These are phyloP conservation scores for Pyrgus malvae DNA, from an alignment of 2,888 invertebrate species.

Conservation along the genomic window DNA sequence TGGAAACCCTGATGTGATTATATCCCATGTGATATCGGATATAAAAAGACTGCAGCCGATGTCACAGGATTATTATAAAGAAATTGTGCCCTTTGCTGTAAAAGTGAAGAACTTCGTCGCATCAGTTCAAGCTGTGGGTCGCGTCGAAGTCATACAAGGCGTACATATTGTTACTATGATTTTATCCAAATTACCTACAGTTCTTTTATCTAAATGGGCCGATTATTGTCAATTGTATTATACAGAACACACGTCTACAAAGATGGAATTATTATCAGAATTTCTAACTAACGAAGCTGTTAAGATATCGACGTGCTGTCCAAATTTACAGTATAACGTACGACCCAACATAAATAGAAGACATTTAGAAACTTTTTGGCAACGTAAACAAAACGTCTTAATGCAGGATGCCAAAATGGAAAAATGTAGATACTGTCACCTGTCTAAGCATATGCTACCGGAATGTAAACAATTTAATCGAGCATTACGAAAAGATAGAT, in stretches of 20 bases:
- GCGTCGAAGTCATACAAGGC: constrained; percentile 16
- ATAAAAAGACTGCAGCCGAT: constrained; percentile 24
- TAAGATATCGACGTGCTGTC: neutral
- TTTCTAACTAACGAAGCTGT: neutral
- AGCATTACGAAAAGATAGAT: neutral
- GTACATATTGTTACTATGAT: neutral
- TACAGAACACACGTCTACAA: neutral
- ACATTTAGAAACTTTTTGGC: neutral
- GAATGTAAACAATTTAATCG: neutral
- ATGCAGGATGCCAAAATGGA: neutral
- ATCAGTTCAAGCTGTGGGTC: constrained; percentile 21
- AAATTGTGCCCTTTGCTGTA: constrained; percentile 16
- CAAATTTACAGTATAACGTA: neutral
- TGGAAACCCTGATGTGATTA: neutral
- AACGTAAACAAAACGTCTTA: neutral
- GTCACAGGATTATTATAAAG: constrained; percentile 21
- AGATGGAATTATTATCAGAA: neutral
- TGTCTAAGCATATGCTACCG: neutral
- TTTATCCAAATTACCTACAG: neutral
- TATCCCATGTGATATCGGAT: constrained; percentile 10
- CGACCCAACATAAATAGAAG: neutral
- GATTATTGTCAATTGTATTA: neutral
- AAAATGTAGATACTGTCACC: neutral
- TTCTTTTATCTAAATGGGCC: neutral
- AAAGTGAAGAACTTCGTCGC: constrained; percentile 25